These are phyloP conservation scores for Sorex fumeus DNA, from an alignment of 2,113 vertebrate species.

Conservation along the genomic window DNA sequence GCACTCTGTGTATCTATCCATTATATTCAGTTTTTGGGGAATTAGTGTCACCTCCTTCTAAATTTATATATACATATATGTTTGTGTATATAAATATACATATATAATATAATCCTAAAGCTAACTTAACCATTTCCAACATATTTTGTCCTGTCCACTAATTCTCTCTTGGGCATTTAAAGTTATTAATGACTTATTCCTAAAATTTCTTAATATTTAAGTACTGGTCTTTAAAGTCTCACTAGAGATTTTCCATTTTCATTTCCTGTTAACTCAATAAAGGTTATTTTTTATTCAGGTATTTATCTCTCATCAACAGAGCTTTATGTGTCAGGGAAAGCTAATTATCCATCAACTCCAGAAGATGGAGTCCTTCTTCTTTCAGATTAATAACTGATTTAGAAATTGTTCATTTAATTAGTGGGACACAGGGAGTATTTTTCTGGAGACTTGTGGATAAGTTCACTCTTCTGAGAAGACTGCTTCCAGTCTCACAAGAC, in stretches of 20 bases:
- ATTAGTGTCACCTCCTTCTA: too few species aligned
- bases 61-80: too few species aligned
- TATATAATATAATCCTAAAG: too few species aligned
- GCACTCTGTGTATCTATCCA: background rate
- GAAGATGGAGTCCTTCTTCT: background rate
- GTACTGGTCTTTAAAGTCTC: background rate
- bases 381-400: background rate
- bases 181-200: background rate
- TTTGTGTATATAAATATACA: too few species aligned
- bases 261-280: conserved; percentile 20
- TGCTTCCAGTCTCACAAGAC: background rate
- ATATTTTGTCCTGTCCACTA: background rate
- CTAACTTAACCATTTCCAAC: too few species aligned
- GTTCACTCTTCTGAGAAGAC: background rate
- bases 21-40: too few species aligned
- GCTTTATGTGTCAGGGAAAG: background rate
- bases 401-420: background rate
- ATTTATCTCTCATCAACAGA: background rate
- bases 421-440: background rate
- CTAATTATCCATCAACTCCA: background rate
- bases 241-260: background rate
- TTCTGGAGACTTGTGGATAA: background rate
- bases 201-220: background rate
- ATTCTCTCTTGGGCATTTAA: background rate
- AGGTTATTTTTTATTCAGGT: background rate